Conservation (phyloP, 2,113 vertebrate species). For the Spilogale gracilis region DNA sequence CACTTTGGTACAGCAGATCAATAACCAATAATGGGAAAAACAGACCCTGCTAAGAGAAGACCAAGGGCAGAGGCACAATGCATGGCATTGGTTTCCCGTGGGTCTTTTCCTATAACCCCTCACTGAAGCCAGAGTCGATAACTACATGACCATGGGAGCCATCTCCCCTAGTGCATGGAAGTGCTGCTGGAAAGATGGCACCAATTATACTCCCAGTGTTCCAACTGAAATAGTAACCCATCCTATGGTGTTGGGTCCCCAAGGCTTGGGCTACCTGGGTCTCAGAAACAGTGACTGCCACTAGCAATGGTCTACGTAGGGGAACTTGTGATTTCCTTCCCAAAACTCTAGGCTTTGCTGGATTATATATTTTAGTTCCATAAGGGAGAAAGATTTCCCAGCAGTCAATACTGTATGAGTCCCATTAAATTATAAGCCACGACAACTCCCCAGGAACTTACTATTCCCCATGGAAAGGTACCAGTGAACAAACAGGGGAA, state of each 20-base stretch:
- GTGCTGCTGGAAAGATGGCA: not conserved
- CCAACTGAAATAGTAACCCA: not conserved
- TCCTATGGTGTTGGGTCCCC: not conserved
- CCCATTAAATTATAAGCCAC: not conserved
- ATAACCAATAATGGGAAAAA: not conserved
- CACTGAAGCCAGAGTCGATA: not conserved
- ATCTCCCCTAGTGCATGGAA: fast-evolving
- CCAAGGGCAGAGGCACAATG: fast-evolving
- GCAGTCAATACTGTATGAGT: fast-evolving
- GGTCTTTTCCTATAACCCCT: not conserved
- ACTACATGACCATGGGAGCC: no score
- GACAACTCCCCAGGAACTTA: not conserved
- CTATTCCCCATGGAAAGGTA: not conserved
- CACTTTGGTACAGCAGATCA: not conserved
- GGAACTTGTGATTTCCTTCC: not conserved
- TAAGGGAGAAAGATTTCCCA: not conserved
- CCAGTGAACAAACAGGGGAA: not conserved
- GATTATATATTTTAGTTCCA: not conserved
- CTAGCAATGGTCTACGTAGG: not conserved
- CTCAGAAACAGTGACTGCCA: not conserved
- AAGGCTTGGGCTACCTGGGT: fast-evolving
- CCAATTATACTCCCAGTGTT: no score
- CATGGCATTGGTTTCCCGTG: fast-evolving
- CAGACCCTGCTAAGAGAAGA: not conserved
- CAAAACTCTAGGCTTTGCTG: not conserved